Evolutionary conservation across 2,113 vertebrate genomes (phyloP), one percentile per base, ranked within the genome.

Genomic region (Orycteropus afer): DNA sequence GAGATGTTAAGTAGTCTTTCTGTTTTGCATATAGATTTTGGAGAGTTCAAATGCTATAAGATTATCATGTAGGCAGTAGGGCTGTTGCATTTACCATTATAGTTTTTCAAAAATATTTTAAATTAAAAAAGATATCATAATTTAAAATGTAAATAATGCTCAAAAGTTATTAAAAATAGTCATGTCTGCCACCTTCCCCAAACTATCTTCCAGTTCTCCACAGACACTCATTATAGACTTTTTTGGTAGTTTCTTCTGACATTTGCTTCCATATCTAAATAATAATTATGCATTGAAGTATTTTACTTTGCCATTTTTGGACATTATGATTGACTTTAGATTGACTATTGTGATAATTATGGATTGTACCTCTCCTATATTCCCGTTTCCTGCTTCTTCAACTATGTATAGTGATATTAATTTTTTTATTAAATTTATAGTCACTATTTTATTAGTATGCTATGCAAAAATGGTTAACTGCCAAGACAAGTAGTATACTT

Each of bases 251-350:
- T 90, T 79, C 4, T 80, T 93, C 45, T 63, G 20, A 8, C 20
- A 71, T 91, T 91, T 73, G 7, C 15, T 53, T 89, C 3, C 34
- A 9, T 51, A 73, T 76, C 29, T 86, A 23, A 61, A 27, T 15
- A 61, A 55, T 73, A 67, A 45, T 73, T 86, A 29, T n/a, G 59
- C 77, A 27, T 1, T 40, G 20, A 3, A 80, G 3, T 74, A 37
- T 82, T 92, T 85, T 94, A 13, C 40, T 88, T 78, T 49, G 37
- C 67, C 3, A 55, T 25, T 88, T 96, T 76, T 94, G 69, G 5
- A 65, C 2, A 22, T 71, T 87, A 13, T 53, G 57, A 25, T 49
- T 87, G 61, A 51, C 20, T 80, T 93, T 15, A n/a, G n/a, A n/a
- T n/a, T n/a, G n/a, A n/a, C 17, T 91, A 34, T 45, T 76, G 5